phyloP scores from a whole-genome alignment of 2,888 invertebrate species.

The Ligdia adustata region DNA sequence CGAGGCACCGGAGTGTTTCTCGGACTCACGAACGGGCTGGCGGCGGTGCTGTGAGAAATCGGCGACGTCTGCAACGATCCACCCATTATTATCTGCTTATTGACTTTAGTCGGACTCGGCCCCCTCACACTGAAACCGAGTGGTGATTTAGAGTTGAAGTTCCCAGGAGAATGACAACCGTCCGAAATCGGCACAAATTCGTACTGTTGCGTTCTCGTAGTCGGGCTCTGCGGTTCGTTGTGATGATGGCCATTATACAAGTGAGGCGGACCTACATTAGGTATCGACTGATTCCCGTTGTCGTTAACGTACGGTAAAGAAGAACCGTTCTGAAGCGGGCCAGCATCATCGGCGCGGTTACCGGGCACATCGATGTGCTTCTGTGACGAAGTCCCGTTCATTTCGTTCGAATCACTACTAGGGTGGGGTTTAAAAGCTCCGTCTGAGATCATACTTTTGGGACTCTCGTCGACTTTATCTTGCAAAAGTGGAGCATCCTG shows the following conservation, averaged over 20 bases:
- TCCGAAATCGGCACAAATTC: conserved; percentile 95
- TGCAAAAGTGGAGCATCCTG: conserved; percentile 50
- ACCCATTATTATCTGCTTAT: conserved; percentile 65
- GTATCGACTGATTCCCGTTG: conserved; percentile 44
- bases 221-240: conserved; percentile 89
- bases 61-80: conserved; percentile 76
- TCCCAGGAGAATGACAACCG: conserved; percentile 86
- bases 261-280: conserved; percentile 50
- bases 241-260: conserved; percentile 69
- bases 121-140: conserved; percentile 66
- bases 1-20: conserved; percentile 89
- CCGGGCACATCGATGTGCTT: conserved; percentile 46
- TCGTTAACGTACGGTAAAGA: conserved; percentile 51
- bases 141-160: conserved; percentile 74
- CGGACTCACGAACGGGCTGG: conserved; percentile 93
- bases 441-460: conserved; percentile 54
- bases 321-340: conserved; percentile 59
- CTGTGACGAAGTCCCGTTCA: conserved; percentile 50
- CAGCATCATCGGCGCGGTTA: conserved; percentile 53
- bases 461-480: conserved; percentile 52
- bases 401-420: conserved; percentile 43
- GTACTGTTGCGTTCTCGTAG: conserved; percentile 90
- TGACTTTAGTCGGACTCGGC: conserved; percentile 67
- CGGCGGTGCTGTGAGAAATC: conserved; percentile 86
- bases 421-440: conserved; percentile 66